These are phyloP conservation scores for Mesocentrotus franciscanus DNA, from an alignment of 53 echinoderm and acorn worm species.

Conservation along the genomic window DNA sequence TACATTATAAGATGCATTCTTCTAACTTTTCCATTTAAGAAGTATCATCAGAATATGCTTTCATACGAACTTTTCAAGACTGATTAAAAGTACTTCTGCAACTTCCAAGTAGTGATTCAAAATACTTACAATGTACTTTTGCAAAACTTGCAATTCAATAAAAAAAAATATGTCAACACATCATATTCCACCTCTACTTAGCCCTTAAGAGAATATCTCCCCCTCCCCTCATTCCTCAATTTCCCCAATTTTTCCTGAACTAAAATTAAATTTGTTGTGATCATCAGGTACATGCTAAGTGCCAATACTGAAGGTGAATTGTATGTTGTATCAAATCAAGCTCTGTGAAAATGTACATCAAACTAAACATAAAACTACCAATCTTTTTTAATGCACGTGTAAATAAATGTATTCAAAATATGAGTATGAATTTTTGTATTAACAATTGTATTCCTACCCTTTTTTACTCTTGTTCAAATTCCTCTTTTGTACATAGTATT, in stretches of 20 bases:
- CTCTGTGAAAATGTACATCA: neutral
- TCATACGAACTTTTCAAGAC: too few species aligned
- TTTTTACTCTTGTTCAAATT: constrained; percentile 37
- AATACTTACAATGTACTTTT: too few species aligned
- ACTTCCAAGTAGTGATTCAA: too few species aligned
- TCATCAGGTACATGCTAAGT: neutral
- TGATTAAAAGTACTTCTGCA: too few species aligned
- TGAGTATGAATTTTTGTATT: constrained; percentile 23
- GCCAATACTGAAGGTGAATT: neutral
- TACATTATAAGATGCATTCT: too few species aligned
- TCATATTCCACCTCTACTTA: too few species aligned
- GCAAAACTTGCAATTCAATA: too few species aligned
- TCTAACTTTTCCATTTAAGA: too few species aligned
- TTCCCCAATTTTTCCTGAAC: neutral
- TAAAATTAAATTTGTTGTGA: neutral
- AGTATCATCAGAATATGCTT: too few species aligned
- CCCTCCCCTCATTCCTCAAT: neutral
- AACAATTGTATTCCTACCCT: constrained; percentile 31
- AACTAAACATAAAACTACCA: neutral
- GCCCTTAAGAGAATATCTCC: neutral
- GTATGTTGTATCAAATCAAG: neutral
- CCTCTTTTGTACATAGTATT: constrained; percentile 18
- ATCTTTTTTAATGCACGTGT: constrained; percentile 13
- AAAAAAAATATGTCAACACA: too few species aligned
- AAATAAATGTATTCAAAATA: constrained; percentile 36